Evolutionary conservation across 1,140 invertebrate species (phyloP).

Genomic region (Scaptomyza montana): DNA sequence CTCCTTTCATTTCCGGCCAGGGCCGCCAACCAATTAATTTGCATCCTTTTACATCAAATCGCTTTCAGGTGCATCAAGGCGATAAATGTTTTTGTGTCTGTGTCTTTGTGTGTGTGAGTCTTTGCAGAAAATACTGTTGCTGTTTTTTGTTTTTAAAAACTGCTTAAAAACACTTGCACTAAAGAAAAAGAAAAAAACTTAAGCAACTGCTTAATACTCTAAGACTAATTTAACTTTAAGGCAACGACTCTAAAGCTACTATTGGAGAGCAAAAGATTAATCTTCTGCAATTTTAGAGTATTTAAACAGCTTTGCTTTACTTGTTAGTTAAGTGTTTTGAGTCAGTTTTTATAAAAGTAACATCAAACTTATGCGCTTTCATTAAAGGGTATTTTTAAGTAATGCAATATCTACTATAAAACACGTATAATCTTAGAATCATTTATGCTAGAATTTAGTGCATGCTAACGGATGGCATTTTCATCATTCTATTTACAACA

Average conservation of each 20-base stretch:
- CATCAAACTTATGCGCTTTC: background rate
- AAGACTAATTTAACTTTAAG: no score
- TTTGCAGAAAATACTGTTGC: background rate
- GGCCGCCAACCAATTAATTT: constrained; percentile 53
- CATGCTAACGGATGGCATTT: constrained; percentile 34
- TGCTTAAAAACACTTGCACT: background rate
- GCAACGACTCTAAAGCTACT: no score
- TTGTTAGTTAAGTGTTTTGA: no score
- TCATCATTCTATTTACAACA: constrained; percentile 40
- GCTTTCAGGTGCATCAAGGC: constrained; percentile 60
- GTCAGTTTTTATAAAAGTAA: background rate
- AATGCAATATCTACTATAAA: background rate
- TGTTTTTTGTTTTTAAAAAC: background rate
- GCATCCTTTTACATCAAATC: constrained; percentile 56
- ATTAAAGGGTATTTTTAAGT: background rate
- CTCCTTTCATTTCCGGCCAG: background rate
- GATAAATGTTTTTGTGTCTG: background rate
- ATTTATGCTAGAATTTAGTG: constrained; percentile 21
- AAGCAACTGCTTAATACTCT: no score
- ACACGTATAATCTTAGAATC: background rate
- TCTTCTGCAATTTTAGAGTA: no score
- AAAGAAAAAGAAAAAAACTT: no score
- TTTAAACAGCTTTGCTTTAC: no score
- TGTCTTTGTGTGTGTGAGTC: background rate
- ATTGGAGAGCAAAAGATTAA: no score